phyloP scores from a whole-genome alignment of 2,888 invertebrate genomes.

The Chrysotoxum bicinctum region DNA sequence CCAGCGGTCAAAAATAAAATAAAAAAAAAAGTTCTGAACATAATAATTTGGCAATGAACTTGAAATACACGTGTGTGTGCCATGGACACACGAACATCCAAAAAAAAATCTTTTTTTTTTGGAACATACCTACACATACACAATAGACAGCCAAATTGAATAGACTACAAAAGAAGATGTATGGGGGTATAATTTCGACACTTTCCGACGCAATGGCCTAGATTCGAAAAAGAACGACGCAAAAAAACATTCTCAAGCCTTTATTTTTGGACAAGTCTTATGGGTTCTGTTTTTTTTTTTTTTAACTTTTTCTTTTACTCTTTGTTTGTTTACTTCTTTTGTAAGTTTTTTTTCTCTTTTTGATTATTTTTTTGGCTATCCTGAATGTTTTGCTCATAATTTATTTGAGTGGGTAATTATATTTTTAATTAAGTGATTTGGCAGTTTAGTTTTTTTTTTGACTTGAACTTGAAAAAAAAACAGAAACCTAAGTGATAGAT shows the following conservation, averaged over 20 bases:
- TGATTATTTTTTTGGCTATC: not conserved
- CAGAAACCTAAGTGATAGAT: too few relatives aligned
- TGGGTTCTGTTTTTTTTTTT: not conserved
- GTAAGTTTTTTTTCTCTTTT: not conserved
- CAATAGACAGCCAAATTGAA: constrained; percentile 37
- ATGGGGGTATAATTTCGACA: constrained; percentile 34
- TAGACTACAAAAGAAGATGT: constrained; percentile 24
- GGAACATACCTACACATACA: not conserved
- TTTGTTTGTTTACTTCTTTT: constrained; percentile 5
- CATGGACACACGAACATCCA: constrained; percentile 16
- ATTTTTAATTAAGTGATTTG: constrained; percentile 3
- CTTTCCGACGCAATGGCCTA: constrained; percentile 74
- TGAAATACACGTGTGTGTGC: constrained; percentile 65
- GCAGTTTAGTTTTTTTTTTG: not conserved
- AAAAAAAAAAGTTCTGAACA: constrained; percentile 19
- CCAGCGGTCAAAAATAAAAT: constrained; percentile 7
- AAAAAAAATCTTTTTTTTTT: not conserved
- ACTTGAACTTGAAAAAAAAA: not conserved
- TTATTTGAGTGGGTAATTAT: not conserved
- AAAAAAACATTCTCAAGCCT: constrained; percentile 53
- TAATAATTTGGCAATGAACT: constrained; percentile 69
- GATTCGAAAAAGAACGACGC: constrained; percentile 67
- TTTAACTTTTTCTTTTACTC: constrained; percentile 30
- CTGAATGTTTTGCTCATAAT: not conserved
- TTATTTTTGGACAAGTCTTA: constrained; percentile 13